Evolutionary conservation across 2,113 vertebrate genomes (phyloP), one percentile per base, ranked within the genome.

Genomic region (Thryonomys swinderianus): DNA sequence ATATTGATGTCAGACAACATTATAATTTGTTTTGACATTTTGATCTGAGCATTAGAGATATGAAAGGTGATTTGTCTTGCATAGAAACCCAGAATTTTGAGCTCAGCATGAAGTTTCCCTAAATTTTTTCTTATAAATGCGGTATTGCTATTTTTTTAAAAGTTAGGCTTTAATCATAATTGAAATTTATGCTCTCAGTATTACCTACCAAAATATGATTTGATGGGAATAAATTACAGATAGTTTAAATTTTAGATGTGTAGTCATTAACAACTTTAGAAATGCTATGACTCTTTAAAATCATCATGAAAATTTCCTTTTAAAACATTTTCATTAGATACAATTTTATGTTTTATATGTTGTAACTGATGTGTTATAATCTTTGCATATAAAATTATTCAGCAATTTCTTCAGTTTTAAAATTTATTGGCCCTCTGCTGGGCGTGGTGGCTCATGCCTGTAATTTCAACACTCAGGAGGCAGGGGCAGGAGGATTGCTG

Each of bases 1-100:
- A 66, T 94, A 55, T 84, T 93, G 84, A 95, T 95, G 62, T 94
- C 69, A 92, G 88, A 78, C 76, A 85, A 85, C 96, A 96, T 94
- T 97, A 71, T 95, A 74, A 76, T 86, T 96, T 97, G 94, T 95
- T 94, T 83, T 95, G 95, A 96, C 79, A 95, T 97, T 97, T 95
- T 96, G 73, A 53, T 94, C 94, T 80, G 89, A 93, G 51, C 7
- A 67, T 69, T 95, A 90, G 76, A 93, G 90, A 93, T 94, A 95
- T 76, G 71, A 97, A 96, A 82, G 81, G 42, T 92, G 88, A 96
- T 96, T 97, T 71, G 84, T 97, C 61, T 91, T 95, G 59, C 61
- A 91, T 57, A 67, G 62, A 96, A 96, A 64, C 64, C 34, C 62
- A n/a, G 64, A 66, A 76, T 81, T 93, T 90, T 89, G 62, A 69